A percentile compares a stretch with the other conserved stretches of the same genome.
These are phyloP conservation scores for Acanthopagrus latus DNA, from an alignment of 2,797 vertebrate species.

Conservation along the genomic window DNA sequence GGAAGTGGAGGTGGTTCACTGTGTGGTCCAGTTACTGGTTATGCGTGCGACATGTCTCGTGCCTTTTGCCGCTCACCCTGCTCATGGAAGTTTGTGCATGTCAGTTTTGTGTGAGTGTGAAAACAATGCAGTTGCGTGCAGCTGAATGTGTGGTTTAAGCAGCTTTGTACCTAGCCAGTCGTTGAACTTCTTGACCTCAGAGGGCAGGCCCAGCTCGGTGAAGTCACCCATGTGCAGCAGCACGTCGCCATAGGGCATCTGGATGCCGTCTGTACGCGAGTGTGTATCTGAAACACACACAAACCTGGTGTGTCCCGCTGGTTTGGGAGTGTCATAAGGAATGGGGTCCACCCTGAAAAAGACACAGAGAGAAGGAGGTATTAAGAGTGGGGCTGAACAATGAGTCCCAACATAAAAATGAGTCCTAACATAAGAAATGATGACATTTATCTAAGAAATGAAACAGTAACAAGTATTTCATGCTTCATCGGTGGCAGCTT, in stretches of 20 bases:
- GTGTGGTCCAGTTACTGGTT: constrained; percentile 59
- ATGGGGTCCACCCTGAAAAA: constrained; percentile 88
- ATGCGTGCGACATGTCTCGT: constrained; percentile 10
- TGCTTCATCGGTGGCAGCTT: not conserved
- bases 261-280: constrained; percentile 98
- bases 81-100: constrained; percentile 5
- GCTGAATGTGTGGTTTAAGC: constrained; percentile 25
- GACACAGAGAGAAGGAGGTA: not conserved
- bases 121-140: constrained; percentile 17
- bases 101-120: constrained; percentile 2
- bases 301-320: constrained; percentile 96
- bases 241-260: constrained; percentile 99
- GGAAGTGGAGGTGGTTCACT: constrained; percentile 11
- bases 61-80: not conserved
- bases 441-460: not conserved
- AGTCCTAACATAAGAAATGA: not conserved
- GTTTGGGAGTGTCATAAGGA: constrained; percentile 96
- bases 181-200: constrained; percentile 99
- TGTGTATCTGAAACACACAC: constrained; percentile 98
- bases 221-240: constrained; percentile 98
- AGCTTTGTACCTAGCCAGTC: constrained; percentile 96
- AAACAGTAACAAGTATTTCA: not conserved
- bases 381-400: not conserved
- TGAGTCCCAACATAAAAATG: not conserved
- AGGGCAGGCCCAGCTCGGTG: constrained; percentile 97